Evolutionary conservation across 2,113 vertebrate species (phyloP).

Genomic region (Gobio gobio): DNA sequence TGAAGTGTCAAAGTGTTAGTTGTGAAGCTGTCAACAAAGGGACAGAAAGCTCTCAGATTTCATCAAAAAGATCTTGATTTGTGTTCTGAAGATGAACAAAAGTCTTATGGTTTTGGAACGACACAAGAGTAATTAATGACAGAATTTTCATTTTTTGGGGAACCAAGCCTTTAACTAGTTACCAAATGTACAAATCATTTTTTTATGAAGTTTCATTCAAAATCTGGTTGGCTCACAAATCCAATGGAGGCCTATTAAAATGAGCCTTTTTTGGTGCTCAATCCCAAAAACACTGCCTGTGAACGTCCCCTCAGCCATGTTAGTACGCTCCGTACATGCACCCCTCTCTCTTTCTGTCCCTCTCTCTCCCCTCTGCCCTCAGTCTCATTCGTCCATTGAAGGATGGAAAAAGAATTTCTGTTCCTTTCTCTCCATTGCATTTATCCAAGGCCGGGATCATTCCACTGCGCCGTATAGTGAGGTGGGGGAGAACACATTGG

Average conservation of each 20-base stretch:
- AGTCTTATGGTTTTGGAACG: no score
- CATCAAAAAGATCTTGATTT: no score
- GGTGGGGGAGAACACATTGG: conserved; percentile 28
- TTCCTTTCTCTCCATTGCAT: conserved; percentile 27
- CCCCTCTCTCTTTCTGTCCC: not conserved
- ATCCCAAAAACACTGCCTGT: not conserved
- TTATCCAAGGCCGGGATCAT: conserved; percentile 30
- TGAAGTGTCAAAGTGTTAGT: no score
- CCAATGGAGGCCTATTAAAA: not conserved
- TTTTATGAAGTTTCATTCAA: not conserved
- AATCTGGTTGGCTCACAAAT: not conserved
- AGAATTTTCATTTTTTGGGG: no score
- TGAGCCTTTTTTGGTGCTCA: not conserved
- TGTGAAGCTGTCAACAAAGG: no score
- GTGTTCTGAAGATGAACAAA: no score
- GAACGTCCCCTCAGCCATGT: conserved; percentile 13
- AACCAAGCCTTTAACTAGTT: not conserved
- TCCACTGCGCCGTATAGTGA: not conserved
- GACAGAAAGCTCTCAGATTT: no score
- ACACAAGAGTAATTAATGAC: no score
- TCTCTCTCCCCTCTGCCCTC: not conserved
- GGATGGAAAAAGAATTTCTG: conserved; percentile 11
- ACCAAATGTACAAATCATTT: not conserved
- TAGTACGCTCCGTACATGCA: not conserved
- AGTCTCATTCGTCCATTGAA: conserved; percentile 15